Base-by-base conservation (phyloP, 2,113 vertebrate genomes). In the Tragelaphus imberbis region DNA sequence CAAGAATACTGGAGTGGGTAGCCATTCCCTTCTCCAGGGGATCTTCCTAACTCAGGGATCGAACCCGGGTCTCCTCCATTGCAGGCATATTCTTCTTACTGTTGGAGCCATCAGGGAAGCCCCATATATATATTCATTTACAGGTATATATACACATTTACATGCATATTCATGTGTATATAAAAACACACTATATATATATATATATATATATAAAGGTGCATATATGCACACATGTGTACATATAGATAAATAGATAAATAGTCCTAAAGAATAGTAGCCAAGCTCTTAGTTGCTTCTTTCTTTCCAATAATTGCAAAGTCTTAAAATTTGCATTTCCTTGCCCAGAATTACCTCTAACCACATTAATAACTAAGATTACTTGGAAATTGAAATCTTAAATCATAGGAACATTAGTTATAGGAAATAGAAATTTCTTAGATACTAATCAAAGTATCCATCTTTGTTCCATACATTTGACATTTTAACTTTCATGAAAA, bases 361-460 rank as follows among this genome's bases (percentile, higher is more conserved):
- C 49, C 16, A 81, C 23, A 21, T n/a, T 89, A 11, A 58, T 91
- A 85, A 56, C 10, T 86, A 59, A 68, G 47, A 36, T 89, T 12
- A 86, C 12, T 81, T 84, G 49, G 63, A 94, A 85, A 82, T n/a
- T 92, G 12, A 89, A 5, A 96, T 92, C 30, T 30, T 61, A 89
- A 84, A 63, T 94, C 68, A 95, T 4, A 2, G 1, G 16, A 28
- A 27, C 4, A 95, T 53, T 40, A 49, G 44, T 56, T 40, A 79
- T 84, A 94, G 6, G 3, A 92, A 95, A 90, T 71, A 16, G 25
- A 63, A 30, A 63, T 89, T 95, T 88, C 51, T 84, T 56, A 94
- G 21, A n/a, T 56, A 77, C 71, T 44, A 44, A 27, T 44, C 56
- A 92, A 80, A 61, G 47, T 79, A 40, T 90, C 7, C 19, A 44